Conservation (phyloP, 2,113 vertebrate species). For the Nestor notabilis region DNA sequence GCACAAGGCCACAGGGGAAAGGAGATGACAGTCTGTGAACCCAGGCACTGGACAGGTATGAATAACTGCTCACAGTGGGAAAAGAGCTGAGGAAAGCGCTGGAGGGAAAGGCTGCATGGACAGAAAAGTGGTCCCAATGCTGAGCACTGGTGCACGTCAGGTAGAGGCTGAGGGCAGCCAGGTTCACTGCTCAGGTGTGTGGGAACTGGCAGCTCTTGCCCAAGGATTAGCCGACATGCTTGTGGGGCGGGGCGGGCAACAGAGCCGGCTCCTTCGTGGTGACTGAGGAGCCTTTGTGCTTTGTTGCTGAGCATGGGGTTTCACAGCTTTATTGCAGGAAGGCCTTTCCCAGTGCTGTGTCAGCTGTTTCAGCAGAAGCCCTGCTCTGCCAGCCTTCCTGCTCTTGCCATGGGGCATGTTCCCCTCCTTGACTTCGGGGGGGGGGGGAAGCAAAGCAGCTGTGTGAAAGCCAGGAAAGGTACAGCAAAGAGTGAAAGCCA, state of each 20-base stretch:
- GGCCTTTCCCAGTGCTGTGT: constrained; percentile 56
- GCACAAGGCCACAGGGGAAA: not conserved
- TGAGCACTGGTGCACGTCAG: not conserved
- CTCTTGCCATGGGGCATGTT: constrained; percentile 2
- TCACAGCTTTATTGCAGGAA: constrained; percentile 55
- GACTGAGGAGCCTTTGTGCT: constrained; percentile 74
- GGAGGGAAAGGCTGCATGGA: not conserved
- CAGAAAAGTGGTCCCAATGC: not conserved
- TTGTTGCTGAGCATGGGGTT: constrained; percentile 77
- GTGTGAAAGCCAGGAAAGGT: not conserved
- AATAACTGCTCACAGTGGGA: not conserved
- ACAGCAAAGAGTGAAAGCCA: not conserved
- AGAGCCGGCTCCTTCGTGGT: constrained; percentile 39
- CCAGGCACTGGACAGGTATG: rapidly evolving
- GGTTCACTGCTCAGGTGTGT: constrained; percentile 3
- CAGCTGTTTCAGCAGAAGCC: constrained; percentile 63
- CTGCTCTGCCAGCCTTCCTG: constrained; percentile 38
- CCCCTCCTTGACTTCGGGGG: constrained; percentile 17
- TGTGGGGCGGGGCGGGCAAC: constrained; percentile 8
- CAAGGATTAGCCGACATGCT: constrained; percentile 11
- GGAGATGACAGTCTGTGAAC: not conserved
- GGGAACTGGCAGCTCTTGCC: constrained; percentile 37
- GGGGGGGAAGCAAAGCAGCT: constrained; percentile 21
- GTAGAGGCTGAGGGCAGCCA: not conserved
- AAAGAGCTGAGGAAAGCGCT: not conserved